Evolutionary conservation across 2,797 vertebrate species (phyloP).

Genomic region (Lagocephalus sceleratus): DNA sequence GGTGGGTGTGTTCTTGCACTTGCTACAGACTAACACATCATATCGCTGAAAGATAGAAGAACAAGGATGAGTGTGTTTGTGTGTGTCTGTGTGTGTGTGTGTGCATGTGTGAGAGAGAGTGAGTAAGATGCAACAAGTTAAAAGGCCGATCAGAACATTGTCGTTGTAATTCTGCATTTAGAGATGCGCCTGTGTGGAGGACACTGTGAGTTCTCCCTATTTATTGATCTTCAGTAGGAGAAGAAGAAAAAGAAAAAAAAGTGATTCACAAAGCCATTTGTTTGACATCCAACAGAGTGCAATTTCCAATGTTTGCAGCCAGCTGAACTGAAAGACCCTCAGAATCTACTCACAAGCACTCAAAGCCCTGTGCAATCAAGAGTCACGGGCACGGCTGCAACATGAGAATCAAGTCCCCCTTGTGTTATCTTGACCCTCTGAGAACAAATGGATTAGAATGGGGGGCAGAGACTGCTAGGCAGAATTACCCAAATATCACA

Average conservation of each 20-base stretch:
- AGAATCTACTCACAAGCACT: conserved; percentile 44
- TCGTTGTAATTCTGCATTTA: no score
- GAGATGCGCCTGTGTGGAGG: no score
- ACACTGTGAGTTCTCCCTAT: no score
- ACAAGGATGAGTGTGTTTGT: conserved; percentile 6
- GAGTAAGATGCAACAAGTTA: background rate
- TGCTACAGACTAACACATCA: no score
- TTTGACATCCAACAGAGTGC: conserved; percentile 34
- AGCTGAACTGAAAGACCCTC: conserved; percentile 44
- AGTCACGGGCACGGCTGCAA: conserved; percentile 27
- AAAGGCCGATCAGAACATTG: no score
- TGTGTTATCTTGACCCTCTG: conserved; percentile 15
- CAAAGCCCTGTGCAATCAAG: conserved; percentile 48
- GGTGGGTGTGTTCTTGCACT: conserved; percentile 2
- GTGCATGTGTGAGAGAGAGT: background rate
- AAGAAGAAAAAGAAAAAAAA: no score
- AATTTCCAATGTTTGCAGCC: conserved; percentile 47
- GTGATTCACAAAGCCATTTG: conserved; percentile 47
- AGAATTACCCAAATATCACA: no score
- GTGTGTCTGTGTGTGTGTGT: background rate
- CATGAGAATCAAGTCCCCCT: conserved; percentile 36
- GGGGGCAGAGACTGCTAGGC: no score
- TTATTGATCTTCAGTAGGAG: background rate
- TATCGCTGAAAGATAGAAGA: no score
- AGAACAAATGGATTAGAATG: background rate